Conservation (phyloP, 2,888 invertebrate species). For the Eupithecia centaureata region DNA sequence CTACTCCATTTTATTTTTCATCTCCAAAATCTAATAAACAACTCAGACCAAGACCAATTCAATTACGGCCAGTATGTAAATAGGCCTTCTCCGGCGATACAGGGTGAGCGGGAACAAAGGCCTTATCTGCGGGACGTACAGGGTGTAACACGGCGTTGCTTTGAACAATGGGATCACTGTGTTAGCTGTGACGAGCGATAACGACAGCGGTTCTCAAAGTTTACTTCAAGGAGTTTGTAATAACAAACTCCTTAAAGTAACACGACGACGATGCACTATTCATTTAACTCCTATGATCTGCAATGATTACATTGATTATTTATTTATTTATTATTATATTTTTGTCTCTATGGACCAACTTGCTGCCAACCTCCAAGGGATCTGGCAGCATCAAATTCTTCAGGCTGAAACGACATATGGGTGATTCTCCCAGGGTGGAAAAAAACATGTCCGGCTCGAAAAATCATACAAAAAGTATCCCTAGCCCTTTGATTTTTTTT, state of each 20-base stretch:
- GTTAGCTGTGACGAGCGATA: slow-evolving; percentile 29
- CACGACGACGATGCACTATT: background rate
- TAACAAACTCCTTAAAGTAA: no score
- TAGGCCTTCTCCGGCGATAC: slow-evolving; percentile 52
- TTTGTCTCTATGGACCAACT: no score
- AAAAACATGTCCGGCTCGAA: no score
- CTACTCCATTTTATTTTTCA: slow-evolving; percentile 3
- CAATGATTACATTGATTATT: no score
- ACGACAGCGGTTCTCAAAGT: slow-evolving; percentile 29
- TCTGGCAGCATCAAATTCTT: no score
- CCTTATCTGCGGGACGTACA: slow-evolving; percentile 32
- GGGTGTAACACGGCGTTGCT: slow-evolving; percentile 35
- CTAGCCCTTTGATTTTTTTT: no score
- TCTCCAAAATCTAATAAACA: slow-evolving; percentile 23
- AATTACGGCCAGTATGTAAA: slow-evolving; percentile 63
- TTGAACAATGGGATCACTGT: slow-evolving; percentile 35
- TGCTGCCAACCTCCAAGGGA: no score
- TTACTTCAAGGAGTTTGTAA: slow-evolving; percentile 8
- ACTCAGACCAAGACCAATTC: slow-evolving; percentile 49
- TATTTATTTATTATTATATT: no score
- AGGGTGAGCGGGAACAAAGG: slow-evolving; percentile 33
- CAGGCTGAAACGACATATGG: no score
- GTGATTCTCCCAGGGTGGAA: no score
- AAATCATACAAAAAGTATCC: no score
- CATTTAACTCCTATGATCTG: background rate